phyloP scores from a whole-genome alignment of 2,888 invertebrate species.

The Lomographa bimaculata region DNA sequence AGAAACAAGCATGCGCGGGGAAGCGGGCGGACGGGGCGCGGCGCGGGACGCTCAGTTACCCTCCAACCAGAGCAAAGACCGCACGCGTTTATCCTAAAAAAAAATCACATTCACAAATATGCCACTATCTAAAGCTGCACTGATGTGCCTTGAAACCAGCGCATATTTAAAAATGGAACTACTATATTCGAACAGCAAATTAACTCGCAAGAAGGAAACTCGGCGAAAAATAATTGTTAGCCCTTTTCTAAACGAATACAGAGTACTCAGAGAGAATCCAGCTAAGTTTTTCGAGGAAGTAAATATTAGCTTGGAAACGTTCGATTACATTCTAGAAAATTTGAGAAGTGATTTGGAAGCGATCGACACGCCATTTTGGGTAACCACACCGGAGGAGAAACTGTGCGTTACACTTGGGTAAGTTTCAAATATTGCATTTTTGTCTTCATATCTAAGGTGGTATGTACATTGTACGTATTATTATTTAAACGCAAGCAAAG shows the following conservation, averaged over 20 bases:
- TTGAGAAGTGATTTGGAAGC: slow-evolving; percentile 17
- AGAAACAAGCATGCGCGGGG: too few relatives aligned
- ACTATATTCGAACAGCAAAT: slow-evolving; percentile 17
- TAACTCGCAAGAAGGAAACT: slow-evolving; percentile 8
- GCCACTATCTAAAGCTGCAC: slow-evolving; percentile 25
- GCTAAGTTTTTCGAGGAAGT: slow-evolving; percentile 20
- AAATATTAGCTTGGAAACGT: slow-evolving; percentile 20
- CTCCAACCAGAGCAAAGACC: slow-evolving; percentile 4
- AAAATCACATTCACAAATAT: slow-evolving; percentile 15
- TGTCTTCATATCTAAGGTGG: too few relatives aligned
- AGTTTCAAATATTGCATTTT: slow-evolving; percentile 10
- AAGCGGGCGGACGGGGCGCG: not conserved
- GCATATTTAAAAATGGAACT: slow-evolving; percentile 19
- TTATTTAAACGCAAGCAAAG: too few relatives aligned
- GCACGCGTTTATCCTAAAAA: slow-evolving; percentile 3
- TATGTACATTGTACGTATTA: too few relatives aligned
- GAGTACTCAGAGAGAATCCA: slow-evolving; percentile 14
- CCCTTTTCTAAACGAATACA: slow-evolving; percentile 7
- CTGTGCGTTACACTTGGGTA: slow-evolving; percentile 28
- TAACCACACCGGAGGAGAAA: slow-evolving; percentile 23
- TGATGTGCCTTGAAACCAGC: slow-evolving; percentile 27
- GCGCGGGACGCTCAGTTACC: slow-evolving; percentile 5
- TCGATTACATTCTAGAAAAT: slow-evolving; percentile 27
- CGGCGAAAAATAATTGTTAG: slow-evolving; percentile 5
- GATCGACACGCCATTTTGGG: slow-evolving; percentile 9